A percentile compares a stretch with the other conserved stretches of the same genome.
phyloP scores from a whole-genome alignment of 1,140 invertebrate genomes.

The Drosophila sp. region DNA sequence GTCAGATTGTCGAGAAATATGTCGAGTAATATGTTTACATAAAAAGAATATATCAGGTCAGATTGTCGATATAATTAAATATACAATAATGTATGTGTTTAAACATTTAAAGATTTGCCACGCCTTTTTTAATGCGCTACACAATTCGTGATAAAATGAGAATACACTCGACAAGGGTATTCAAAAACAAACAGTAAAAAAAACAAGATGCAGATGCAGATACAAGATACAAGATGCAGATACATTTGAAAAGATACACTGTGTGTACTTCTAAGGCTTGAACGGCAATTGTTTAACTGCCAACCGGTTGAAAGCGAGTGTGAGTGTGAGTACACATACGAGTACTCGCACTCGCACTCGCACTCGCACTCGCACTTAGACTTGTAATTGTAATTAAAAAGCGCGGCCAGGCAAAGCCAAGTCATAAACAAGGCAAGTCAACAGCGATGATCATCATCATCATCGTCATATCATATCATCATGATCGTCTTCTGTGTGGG shows the following conservation, averaged over 20 bases:
- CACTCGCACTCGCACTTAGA: slow-evolving; percentile 14
- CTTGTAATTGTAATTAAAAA: slow-evolving; percentile 71
- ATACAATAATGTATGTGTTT: too few species aligned
- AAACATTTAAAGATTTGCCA: neutral
- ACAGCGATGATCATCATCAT: neutral
- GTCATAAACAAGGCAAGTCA: slow-evolving; percentile 26
- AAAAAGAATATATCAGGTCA: too few species aligned
- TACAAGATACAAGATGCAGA: slow-evolving; percentile 50
- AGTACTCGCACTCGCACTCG: slow-evolving; percentile 20
- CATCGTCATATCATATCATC: too few species aligned
- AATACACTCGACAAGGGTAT: neutral
- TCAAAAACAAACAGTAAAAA: too few species aligned
- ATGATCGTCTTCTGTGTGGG: slow-evolving; percentile 28
- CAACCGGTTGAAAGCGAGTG: slow-evolving; percentile 58
- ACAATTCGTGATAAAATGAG: neutral
- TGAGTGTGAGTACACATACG: slow-evolving; percentile 10
- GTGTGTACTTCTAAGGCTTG: slow-evolving; percentile 17
- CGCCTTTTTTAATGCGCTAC: too few species aligned
- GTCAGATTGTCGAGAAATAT: too few species aligned
- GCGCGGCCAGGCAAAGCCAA: slow-evolving; percentile 48
- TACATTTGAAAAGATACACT: slow-evolving; percentile 27
- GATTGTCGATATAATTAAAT: too few species aligned
- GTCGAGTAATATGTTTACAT: too few species aligned
- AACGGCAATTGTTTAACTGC: slow-evolving; percentile 67
- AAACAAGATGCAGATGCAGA: neutral